These are phyloP conservation scores for Cybosia mesomella DNA, from an alignment of 2,888 invertebrate species.

Conservation along the genomic window DNA sequence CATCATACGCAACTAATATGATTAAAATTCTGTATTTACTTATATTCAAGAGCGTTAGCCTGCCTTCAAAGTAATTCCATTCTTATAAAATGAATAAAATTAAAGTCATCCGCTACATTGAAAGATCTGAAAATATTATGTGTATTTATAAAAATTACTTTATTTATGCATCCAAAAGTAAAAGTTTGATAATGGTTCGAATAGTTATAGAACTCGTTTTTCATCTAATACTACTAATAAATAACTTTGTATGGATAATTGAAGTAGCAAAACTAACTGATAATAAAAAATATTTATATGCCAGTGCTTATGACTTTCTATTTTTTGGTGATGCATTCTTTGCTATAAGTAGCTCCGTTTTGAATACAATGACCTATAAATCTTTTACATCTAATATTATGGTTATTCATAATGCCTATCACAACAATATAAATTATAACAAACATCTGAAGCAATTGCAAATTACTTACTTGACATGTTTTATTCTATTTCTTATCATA, in stretches of 20 bases:
- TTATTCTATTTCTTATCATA: background rate
- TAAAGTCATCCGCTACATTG: background rate
- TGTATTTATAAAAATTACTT: conserved; percentile 10
- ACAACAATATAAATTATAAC: background rate
- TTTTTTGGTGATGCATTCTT: background rate
- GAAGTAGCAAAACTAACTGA: background rate
- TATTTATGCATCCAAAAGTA: too few species aligned
- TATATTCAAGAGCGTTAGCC: too few species aligned
- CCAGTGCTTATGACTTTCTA: background rate
- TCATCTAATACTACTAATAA: background rate
- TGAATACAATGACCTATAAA: background rate
- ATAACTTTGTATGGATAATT: background rate
- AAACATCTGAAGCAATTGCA: background rate
- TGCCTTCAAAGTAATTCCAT: background rate
- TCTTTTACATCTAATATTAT: background rate
- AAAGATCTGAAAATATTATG: conserved; percentile 9
- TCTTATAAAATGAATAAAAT: background rate
- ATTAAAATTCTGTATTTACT: background rate
- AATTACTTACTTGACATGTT: background rate
- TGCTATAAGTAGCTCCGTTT: background rate
- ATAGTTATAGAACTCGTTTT: background rate
- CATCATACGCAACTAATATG: background rate
- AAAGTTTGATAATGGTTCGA: background rate
- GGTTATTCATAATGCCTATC: background rate
- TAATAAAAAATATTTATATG: background rate